phyloP scores from a whole-genome alignment of 2,888 invertebrate genomes.

The Pardosa pseudoannulata region DNA sequence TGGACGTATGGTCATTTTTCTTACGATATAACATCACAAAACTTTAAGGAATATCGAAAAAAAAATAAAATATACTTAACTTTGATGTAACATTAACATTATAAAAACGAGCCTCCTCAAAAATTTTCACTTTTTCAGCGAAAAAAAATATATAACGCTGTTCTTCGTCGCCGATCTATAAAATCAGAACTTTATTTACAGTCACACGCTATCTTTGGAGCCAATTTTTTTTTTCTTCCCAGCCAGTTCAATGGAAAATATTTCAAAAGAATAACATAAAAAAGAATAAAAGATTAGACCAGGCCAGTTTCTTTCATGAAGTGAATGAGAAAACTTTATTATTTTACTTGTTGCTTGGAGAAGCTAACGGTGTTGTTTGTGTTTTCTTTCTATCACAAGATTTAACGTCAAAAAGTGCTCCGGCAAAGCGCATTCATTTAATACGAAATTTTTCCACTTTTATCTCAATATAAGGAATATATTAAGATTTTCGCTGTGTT shows the following conservation, averaged over 20 bases:
- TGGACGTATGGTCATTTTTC: too few species aligned
- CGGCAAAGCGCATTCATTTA: too few species aligned
- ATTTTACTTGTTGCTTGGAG: slow-evolving; percentile 1
- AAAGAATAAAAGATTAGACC: neutral
- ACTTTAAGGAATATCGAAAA: too few species aligned
- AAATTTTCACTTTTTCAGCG: neutral
- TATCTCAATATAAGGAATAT: too few species aligned
- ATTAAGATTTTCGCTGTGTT: too few species aligned
- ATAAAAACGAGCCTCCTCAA: too few species aligned
- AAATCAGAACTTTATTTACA: neutral
- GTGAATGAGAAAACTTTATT: slow-evolving; percentile 5
- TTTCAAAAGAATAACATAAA: neutral
- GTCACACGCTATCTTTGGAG: neutral
- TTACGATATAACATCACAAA: too few species aligned
- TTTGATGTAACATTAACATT: too few species aligned
- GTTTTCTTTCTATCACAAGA: neutral
- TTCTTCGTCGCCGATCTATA: neutral
- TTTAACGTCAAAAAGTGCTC: neutral
- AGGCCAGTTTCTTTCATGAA: neutral
- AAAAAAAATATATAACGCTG: neutral
- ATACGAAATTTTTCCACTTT: too few species aligned
- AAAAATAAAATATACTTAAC: too few species aligned
- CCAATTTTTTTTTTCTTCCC: neutral
- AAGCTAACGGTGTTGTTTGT: neutral
- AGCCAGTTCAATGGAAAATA: neutral